These are phyloP conservation scores for Pogonomyrmex californicus DNA, from an alignment of 1,140 invertebrate species.

Conservation along the genomic window DNA sequence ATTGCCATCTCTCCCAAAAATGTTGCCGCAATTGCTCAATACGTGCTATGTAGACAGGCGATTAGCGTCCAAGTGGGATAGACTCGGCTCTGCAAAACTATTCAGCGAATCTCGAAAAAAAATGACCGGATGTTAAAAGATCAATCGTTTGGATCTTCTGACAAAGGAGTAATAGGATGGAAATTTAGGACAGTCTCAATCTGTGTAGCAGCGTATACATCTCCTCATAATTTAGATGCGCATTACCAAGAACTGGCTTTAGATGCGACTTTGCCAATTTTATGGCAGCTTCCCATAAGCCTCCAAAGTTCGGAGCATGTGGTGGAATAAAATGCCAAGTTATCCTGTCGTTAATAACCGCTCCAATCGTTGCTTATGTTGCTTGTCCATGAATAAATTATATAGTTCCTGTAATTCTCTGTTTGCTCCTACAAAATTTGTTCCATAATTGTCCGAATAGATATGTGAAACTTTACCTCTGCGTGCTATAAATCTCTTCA, in stretches of 20 bases:
- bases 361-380: not conserved
- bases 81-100: not conserved
- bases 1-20: not conserved
- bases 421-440: constrained; percentile 8
- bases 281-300: constrained; percentile 32
- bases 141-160: not conserved
- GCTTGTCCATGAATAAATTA: not conserved
- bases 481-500: not conserved
- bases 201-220: not conserved
- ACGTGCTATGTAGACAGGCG: not conserved
- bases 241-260: not conserved
- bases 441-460: not conserved
- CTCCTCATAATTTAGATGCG: not conserved
- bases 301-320: constrained; percentile 14
- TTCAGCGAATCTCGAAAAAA: not conserved
- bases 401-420: not conserved
- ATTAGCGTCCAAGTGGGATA: not conserved
- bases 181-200: not conserved
- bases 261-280: constrained; percentile 4
- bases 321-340: constrained; percentile 35
- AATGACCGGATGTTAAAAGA: not conserved
- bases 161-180: not conserved
- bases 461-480: not conserved
- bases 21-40: not conserved
- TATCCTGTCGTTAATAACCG: not conserved